Percentiles rank a stretch among this genome's conserved stretches.
Evolutionary conservation across 2,888 invertebrate genomes (phyloP).

Genomic region (Invenusta paracnida): DNA sequence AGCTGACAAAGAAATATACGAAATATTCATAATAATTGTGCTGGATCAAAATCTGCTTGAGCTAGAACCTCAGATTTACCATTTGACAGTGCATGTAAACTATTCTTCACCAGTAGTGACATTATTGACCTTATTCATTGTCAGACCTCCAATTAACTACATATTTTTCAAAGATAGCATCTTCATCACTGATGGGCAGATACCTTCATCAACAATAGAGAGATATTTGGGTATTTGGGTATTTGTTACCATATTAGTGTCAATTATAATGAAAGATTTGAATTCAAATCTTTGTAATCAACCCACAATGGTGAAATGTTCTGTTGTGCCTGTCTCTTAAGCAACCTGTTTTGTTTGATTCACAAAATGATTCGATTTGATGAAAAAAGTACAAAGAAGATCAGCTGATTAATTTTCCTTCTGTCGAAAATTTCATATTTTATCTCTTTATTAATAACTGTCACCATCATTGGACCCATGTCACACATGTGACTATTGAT

Average conservation of each 20-base stretch:
- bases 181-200: not conserved
- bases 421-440: not conserved
- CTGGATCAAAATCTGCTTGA: not conserved
- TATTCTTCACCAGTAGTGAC: not conserved
- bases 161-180: not conserved
- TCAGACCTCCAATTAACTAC: not conserved
- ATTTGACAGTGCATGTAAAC: not conserved
- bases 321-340: not conserved
- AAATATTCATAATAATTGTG: not conserved
- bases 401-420: not conserved
- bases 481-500: not conserved
- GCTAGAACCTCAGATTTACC: not conserved
- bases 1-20: conserved; percentile 3
- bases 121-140: not conserved
- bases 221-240: not conserved
- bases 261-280: not conserved
- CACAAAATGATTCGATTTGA: not conserved
- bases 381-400: not conserved
- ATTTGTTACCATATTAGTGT: not conserved
- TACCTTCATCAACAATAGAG: not conserved
- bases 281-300: not conserved
- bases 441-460: not conserved
- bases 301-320: not conserved
- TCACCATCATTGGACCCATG: not conserved
- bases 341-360: not conserved